A percentile compares a stretch with the other conserved stretches of the same genome.
phyloP scores from a whole-genome alignment of 2,888 invertebrate species.

The Agonopterix arenella region DNA sequence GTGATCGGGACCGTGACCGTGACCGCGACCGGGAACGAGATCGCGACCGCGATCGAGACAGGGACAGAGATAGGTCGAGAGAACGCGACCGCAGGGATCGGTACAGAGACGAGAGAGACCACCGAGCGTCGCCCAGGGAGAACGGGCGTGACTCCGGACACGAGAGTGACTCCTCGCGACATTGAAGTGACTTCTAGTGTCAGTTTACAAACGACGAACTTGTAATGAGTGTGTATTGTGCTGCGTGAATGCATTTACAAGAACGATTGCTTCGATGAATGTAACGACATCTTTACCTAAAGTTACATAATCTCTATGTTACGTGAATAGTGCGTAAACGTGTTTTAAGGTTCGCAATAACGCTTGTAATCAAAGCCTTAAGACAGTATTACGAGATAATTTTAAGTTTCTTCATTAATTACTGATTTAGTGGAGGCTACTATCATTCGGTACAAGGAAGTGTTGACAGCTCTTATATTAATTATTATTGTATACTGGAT shows the following conservation, averaged over 20 bases:
- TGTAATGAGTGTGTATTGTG: neutral
- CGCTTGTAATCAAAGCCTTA: constrained; percentile 50
- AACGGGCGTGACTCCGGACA: constrained; percentile 71
- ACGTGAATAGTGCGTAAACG: constrained; percentile 34
- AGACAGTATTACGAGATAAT: constrained; percentile 59
- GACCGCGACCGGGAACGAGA: constrained; percentile 50
- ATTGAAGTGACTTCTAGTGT: constrained; percentile 33
- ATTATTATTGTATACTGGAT: constrained; percentile 22
- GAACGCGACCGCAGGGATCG: constrained; percentile 51
- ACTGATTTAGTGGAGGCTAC: constrained; percentile 58
- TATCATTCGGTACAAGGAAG: constrained; percentile 38
- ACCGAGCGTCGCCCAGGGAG: constrained; percentile 66
- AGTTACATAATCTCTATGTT: constrained; percentile 34
- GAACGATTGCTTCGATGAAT: constrained; percentile 14
- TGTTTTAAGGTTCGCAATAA: constrained; percentile 52
- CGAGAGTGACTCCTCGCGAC: constrained; percentile 71
- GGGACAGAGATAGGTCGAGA: constrained; percentile 42
- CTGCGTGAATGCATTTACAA: neutral
- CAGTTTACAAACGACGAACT: constrained; percentile 9
- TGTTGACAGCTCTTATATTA: constrained; percentile 20
- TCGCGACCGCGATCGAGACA: constrained; percentile 39
- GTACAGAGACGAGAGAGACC: constrained; percentile 59
- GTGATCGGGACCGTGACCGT: constrained; percentile 48
- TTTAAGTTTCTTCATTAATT: constrained; percentile 39
- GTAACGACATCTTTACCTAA: constrained; percentile 61